These are phyloP conservation scores for Neuroterus valhalla DNA, from an alignment of 1,140 invertebrate genomes.

Conservation along the genomic window DNA sequence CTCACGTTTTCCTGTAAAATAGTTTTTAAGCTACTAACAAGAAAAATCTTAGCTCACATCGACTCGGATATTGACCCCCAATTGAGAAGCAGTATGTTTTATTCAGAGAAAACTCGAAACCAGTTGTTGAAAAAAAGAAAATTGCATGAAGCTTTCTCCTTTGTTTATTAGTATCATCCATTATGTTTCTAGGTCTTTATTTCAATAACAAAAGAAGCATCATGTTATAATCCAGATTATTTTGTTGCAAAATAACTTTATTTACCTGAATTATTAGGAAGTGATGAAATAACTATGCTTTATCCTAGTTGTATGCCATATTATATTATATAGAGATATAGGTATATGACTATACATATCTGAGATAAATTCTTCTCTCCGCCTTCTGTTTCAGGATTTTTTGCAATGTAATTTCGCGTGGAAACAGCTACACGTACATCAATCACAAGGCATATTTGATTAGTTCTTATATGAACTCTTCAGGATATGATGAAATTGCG, in stretches of 20 bases:
- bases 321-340: constrained; percentile 6
- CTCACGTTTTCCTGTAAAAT: too few relatives aligned
- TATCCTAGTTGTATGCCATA: constrained; percentile 5
- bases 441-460: constrained; percentile 12
- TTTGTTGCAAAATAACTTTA: background rate
- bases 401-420: constrained; percentile 20
- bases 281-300: background rate
- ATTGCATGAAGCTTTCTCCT: too few relatives aligned
- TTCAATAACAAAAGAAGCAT: too few relatives aligned
- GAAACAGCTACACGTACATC: constrained; percentile 4
- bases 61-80: too few relatives aligned
- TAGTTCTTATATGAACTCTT: background rate
- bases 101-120: too few relatives aligned
- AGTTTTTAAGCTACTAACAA: too few relatives aligned
- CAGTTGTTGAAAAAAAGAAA: too few relatives aligned
- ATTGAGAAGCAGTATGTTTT: too few relatives aligned
- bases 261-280: background rate
- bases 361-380: constrained; percentile 8
- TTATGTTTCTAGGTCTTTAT: too few relatives aligned
- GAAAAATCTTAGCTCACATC: too few relatives aligned
- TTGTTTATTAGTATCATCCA: too few relatives aligned
- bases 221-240: background rate
- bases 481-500: constrained; percentile 18
- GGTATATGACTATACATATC: background rate
- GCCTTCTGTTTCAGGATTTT: constrained; percentile 3